Evolutionary conservation across 1,140 invertebrate genomes (phyloP), one percentile per base, ranked within the genome.

Genomic region (Goniozus legneri): DNA sequence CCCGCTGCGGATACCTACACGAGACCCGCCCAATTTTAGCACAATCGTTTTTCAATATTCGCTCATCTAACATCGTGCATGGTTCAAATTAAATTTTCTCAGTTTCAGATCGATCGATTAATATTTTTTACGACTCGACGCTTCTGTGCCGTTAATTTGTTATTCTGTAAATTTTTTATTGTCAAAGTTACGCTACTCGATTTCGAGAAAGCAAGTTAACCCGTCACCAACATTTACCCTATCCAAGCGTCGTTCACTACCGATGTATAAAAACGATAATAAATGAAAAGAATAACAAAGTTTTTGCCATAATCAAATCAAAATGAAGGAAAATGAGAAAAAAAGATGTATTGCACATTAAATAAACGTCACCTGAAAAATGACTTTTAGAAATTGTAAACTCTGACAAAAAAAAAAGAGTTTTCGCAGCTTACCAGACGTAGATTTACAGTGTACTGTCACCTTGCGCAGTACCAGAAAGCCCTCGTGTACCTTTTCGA

Each of bases 1-100:
- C 50, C 86, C 86, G 57, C 85, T 86, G 52, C 83, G 77, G 49
- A 81, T 67, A 69, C 80, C 80, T 82, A 75, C 57, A 49, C 57
- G 56, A 57, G 66, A 52, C 60, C 60, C 24, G 10, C 57, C 62
- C 53, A 58, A 51, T 46, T 47, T 71, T 53, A 67, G 56, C 49
- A 56, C 64, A 44, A 27, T n/a, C n/a, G n/a, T n/a, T n/a, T n/a
- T n/a, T n/a, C n/a, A n/a, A n/a, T n/a, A n/a, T n/a, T n/a, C n/a
- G n/a, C n/a, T n/a, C n/a, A n/a, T n/a, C n/a, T n/a, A n/a, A n/a
- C n/a, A n/a, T n/a, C n/a, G n/a, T n/a, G n/a, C n/a, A n/a, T n/a
- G n/a, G n/a, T n/a, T n/a, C n/a, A n/a, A n/a, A n/a, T n/a, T n/a
- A n/a, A n/a, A n/a, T n/a, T n/a, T n/a, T n/a, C n/a, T n/a, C n/a